These are phyloP conservation scores for Melanaphis sacchari DNA, from an alignment of 1,140 invertebrate species.

Conservation along the genomic window DNA sequence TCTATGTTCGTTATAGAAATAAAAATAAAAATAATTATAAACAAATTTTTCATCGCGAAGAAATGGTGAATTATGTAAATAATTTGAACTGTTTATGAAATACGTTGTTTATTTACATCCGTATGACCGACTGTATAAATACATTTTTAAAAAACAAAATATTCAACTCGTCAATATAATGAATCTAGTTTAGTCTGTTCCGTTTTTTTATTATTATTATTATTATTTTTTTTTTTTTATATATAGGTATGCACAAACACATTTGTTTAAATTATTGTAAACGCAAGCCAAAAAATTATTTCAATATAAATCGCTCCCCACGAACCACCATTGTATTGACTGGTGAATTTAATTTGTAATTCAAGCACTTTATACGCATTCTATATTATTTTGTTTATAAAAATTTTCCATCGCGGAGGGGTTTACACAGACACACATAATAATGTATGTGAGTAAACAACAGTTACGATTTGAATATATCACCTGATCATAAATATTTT, in stretches of 20 bases:
- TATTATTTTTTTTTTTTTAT: not conserved
- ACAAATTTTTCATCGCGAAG: not conserved
- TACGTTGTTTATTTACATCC: conserved; percentile 24
- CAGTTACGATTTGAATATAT: conserved; percentile 8
- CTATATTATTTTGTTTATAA: conserved; percentile 30
- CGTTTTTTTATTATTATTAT: not conserved
- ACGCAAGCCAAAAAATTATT: conserved; percentile 33
- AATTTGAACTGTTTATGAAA: conserved; percentile 23
- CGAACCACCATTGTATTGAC: not conserved
- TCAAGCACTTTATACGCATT: conserved; percentile 12
- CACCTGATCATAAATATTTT: conserved; percentile 28
- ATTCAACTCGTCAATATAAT: conserved; percentile 25
- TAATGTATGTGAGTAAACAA: not conserved
- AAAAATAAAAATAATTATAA: not conserved
- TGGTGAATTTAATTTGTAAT: conserved; percentile 42
- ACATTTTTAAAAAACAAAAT: not conserved
- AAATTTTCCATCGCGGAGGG: not conserved
- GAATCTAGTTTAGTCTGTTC: not conserved
- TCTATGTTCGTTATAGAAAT: not conserved
- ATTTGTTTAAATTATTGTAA: conserved; percentile 43
- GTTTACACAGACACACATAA: not conserved
- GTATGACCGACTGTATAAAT: not conserved
- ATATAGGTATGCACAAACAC: not conserved
- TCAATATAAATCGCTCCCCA: not conserved
- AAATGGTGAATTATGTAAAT: conserved; percentile 20